These are phyloP conservation scores for Baccha elongata DNA, from an alignment of 2,888 invertebrate species.

Conservation along the genomic window DNA sequence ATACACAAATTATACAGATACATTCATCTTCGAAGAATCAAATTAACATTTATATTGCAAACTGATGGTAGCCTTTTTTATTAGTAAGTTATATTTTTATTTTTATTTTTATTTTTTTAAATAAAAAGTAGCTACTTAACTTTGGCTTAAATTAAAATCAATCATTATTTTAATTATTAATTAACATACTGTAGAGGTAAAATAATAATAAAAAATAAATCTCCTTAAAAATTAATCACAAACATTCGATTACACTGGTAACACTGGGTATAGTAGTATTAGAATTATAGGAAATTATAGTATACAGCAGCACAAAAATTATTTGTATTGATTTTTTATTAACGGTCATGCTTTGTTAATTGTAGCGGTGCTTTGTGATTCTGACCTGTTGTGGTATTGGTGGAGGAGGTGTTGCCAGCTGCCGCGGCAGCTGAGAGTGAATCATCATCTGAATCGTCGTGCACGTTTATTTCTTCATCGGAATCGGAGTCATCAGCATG, in stretches of 20 bases:
- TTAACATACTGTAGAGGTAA: neutral
- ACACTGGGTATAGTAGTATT: constrained; percentile 28
- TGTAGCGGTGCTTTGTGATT: constrained; percentile 78
- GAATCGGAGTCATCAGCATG: constrained; percentile 79
- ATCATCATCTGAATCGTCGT: constrained; percentile 84
- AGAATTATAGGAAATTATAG: neutral
- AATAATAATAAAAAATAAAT: constrained; percentile 21
- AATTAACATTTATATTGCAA: constrained; percentile 58
- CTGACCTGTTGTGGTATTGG: constrained; percentile 60
- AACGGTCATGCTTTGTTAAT: constrained; percentile 82
- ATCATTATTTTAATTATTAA: constrained; percentile 44
- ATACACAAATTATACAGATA: constrained; percentile 20
- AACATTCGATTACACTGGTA: constrained; percentile 72
- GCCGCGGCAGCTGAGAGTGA: constrained; percentile 58
- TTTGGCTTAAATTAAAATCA: constrained; percentile 63
- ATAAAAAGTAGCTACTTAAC: constrained; percentile 43
- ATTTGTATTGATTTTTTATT: constrained; percentile 34
- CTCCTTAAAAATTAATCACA: constrained; percentile 69
- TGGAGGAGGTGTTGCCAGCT: constrained; percentile 63
- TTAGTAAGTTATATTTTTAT: neutral
- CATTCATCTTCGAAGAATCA: constrained; percentile 40
- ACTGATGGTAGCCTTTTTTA: constrained; percentile 59
- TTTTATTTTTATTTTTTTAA: too few species aligned
- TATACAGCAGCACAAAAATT: neutral
- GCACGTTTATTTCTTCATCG: constrained; percentile 92